These are phyloP conservation scores for Exaiptasia diaphana DNA, from an alignment of 64 coral and sea anemone species.

Conservation along the genomic window DNA sequence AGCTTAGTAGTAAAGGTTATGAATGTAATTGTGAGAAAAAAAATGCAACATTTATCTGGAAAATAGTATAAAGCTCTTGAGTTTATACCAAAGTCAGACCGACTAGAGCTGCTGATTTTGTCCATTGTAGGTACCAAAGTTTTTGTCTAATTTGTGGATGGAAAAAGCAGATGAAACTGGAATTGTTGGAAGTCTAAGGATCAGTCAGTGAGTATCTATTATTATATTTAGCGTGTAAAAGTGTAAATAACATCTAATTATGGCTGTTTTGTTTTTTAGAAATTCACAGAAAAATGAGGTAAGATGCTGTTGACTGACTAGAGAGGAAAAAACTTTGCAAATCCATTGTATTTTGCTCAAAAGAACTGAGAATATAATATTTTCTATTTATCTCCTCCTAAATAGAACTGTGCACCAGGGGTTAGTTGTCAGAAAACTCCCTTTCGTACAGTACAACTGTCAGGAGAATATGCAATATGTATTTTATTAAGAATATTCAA, in stretches of 20 bases:
- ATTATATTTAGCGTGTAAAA: neutral
- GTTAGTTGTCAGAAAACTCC: neutral
- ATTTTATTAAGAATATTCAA: too few relatives aligned
- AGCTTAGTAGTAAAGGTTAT: too few relatives aligned
- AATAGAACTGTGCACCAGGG: neutral
- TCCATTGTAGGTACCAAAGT: constrained; percentile 39
- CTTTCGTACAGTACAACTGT: neutral
- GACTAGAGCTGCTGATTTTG: neutral
- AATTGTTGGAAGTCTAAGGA: constrained; percentile 35
- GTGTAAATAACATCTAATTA: neutral
- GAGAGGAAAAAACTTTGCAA: neutral
- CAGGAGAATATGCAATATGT: neutral
- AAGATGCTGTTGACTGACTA: too few relatives aligned
- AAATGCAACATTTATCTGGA: neutral
- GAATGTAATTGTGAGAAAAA: neutral
- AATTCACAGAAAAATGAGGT: constrained; percentile 90
- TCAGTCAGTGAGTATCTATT: constrained; percentile 45
- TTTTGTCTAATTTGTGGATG: constrained; percentile 52
- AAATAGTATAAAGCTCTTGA: neutral
- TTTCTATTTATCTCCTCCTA: neutral
- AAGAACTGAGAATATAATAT: neutral
- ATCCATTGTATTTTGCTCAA: neutral
- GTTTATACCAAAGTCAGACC: too few relatives aligned
- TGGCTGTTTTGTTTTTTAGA: constrained; percentile 8
- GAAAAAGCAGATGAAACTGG: constrained; percentile 48